Evolutionary conservation across 1,140 invertebrate species (phyloP).

Genomic region (Drosophila carrolli): DNA sequence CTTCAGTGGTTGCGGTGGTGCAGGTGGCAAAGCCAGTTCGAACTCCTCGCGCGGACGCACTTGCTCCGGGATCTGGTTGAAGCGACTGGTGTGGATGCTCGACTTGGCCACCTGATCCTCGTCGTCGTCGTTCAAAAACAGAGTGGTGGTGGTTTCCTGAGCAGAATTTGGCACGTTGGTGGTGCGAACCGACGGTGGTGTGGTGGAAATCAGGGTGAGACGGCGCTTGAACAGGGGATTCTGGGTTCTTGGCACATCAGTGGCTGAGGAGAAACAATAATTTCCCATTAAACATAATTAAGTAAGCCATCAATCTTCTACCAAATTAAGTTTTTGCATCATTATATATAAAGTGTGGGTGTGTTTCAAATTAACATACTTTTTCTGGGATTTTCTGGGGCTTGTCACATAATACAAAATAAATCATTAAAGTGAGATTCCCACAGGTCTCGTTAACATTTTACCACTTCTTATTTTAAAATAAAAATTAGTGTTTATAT

Average conservation of each 20-base stretch:
- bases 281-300: not conserved
- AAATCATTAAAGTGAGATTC: not conserved
- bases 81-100: conserved; percentile 76
- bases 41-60: conserved; percentile 16
- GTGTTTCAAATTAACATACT: too few species aligned
- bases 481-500: too few species aligned
- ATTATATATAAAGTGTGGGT: too few species aligned
- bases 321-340: not conserved
- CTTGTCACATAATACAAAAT: not conserved
- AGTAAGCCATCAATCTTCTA: not conserved
- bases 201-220: conserved; percentile 54
- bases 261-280: conserved; percentile 30
- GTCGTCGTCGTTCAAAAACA: conserved; percentile 55
- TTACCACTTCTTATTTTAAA: too few species aligned
- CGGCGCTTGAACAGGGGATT: conserved; percentile 79
- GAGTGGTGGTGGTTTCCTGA: conserved; percentile 53
- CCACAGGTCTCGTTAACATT: not conserved
- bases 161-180: conserved; percentile 24
- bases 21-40: conserved; percentile 2
- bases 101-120: conserved; percentile 79
- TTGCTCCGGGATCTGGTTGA: conserved; percentile 73
- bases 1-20: conserved; percentile 8
- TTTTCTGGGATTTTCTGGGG: not conserved
- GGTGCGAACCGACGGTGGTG: conserved; percentile 9
- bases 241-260: conserved; percentile 72